Evolutionary conservation across 92 coral and sea anemone genomes (phyloP).

Genomic region (Metridium senile): DNA sequence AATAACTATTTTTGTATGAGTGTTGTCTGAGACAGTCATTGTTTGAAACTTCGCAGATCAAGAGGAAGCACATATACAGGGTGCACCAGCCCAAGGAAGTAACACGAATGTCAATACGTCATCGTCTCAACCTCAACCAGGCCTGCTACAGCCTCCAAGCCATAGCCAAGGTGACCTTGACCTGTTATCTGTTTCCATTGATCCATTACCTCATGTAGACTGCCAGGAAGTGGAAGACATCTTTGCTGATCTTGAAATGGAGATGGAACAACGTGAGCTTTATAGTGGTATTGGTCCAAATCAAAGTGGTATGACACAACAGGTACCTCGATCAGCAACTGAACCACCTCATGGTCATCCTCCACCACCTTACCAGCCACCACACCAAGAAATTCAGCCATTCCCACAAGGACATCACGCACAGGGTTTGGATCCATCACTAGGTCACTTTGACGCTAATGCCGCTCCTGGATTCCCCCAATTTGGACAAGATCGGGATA

Average conservation of each 20-base stretch:
- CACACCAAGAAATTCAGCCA: slow-evolving; percentile 27
- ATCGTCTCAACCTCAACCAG: slow-evolving; percentile 44
- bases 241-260: slow-evolving; percentile 90
- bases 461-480: slow-evolving; percentile 27
- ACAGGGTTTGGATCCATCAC: slow-evolving; percentile 53
- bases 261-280: slow-evolving; percentile 66
- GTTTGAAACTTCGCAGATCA: slow-evolving; percentile 1
- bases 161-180: slow-evolving; percentile 83
- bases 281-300: slow-evolving; percentile 61
- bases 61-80: slow-evolving; percentile 19
- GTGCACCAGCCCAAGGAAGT: slow-evolving; percentile 23
- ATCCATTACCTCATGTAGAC: slow-evolving; percentile 88
- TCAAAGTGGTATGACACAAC: slow-evolving; percentile 21
- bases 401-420: slow-evolving; percentile 27
- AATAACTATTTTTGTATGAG: not conserved
- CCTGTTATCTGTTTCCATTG: slow-evolving; percentile 69
- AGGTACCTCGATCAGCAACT: slow-evolving; percentile 29
- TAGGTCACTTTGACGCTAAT: slow-evolving; percentile 36
- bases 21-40: not conserved
- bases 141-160: slow-evolving; percentile 38
- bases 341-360: slow-evolving; percentile 42
- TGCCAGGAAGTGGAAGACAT: slow-evolving; percentile 97
- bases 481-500: slow-evolving; percentile 39
- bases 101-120: slow-evolving; percentile 36
- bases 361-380: slow-evolving; percentile 45